Percentiles rank a stretch among this genome's conserved stretches.
Evolutionary conservation across 2,888 invertebrate genomes (phyloP).

Genomic region (Eristalis tenax): DNA sequence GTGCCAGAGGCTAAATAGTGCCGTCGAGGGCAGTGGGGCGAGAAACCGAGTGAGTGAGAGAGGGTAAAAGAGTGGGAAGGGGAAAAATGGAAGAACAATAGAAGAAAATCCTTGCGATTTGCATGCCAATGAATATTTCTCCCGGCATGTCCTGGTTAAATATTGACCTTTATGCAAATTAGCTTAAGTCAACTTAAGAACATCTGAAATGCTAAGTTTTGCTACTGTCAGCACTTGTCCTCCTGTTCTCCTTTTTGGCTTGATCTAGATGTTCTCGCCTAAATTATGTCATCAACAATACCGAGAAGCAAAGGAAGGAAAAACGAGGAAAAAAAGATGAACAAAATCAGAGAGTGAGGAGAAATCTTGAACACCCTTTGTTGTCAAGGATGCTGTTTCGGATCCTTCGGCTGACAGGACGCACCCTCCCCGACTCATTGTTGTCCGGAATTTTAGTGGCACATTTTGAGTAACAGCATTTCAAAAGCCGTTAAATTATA

Average conservation of each 20-base stretch:
- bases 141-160: constrained; percentile 73
- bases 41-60: not conserved
- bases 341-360: not conserved
- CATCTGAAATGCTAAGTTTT: constrained; percentile 65
- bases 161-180: constrained; percentile 76
- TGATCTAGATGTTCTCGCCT: constrained; percentile 21
- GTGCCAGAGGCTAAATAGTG: constrained; percentile 13
- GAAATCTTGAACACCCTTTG: constrained; percentile 22
- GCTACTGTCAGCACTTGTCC: not conserved
- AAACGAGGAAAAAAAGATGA: not conserved
- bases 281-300: constrained; percentile 65
- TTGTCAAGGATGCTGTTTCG: constrained; percentile 31
- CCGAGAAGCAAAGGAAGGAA: constrained; percentile 16
- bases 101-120: constrained; percentile 77
- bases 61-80: no score
- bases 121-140: constrained; percentile 79
- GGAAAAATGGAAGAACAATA: constrained; percentile 68
- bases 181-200: constrained; percentile 83
- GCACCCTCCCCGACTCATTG: not conserved
- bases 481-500: constrained; percentile 69
- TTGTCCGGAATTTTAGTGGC: constrained; percentile 51
- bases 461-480: constrained; percentile 57
- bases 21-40: not conserved
- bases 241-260: not conserved
- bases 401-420: not conserved